Evolutionary conservation across 1,140 invertebrate genomes (phyloP).

Genomic region (Acromyrmex heyeri): DNA sequence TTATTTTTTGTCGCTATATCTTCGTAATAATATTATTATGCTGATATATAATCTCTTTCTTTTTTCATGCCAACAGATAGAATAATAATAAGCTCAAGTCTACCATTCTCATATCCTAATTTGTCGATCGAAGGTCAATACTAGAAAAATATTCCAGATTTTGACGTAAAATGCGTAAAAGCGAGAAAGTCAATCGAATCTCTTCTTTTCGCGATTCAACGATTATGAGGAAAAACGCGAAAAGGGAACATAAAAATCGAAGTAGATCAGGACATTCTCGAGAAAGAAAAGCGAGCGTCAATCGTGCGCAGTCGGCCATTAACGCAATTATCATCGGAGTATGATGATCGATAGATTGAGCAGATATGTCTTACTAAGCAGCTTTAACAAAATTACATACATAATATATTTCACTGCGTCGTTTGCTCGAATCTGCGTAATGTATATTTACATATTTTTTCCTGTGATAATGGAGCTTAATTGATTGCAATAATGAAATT

Average conservation of each 20-base stretch:
- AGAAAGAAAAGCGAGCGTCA: slow-evolving; percentile 77
- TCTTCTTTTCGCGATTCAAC: slow-evolving; percentile 17
- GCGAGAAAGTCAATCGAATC: slow-evolving; percentile 38
- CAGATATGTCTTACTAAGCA: slow-evolving; percentile 16
- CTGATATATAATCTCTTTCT: neutral
- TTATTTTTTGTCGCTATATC: neutral
- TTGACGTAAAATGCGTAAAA: neutral
- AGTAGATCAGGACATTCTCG: slow-evolving; percentile 67
- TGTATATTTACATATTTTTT: slow-evolving; percentile 9
- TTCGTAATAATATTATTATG: neutral
- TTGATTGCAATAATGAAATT: slow-evolving; percentile 1
- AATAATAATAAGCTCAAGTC: neutral
- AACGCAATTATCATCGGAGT: slow-evolving; percentile 66
- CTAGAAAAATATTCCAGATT: slow-evolving; percentile 15
- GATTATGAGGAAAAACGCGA: neutral
- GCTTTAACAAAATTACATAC: slow-evolving; percentile 26
- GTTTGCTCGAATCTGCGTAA: no score
- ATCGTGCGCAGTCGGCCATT: slow-evolving; percentile 75
- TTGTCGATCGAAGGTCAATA: slow-evolving; percentile 11
- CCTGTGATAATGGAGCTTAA: slow-evolving; percentile 9
- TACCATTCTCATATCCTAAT: neutral
- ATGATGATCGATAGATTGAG: slow-evolving; percentile 57
- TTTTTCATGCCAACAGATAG: neutral
- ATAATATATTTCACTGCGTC: neutral
- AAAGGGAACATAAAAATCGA: slow-evolving; percentile 37